Base-by-base conservation (phyloP, 2,797 vertebrate species). In the Psittacula derbiana region DNA sequence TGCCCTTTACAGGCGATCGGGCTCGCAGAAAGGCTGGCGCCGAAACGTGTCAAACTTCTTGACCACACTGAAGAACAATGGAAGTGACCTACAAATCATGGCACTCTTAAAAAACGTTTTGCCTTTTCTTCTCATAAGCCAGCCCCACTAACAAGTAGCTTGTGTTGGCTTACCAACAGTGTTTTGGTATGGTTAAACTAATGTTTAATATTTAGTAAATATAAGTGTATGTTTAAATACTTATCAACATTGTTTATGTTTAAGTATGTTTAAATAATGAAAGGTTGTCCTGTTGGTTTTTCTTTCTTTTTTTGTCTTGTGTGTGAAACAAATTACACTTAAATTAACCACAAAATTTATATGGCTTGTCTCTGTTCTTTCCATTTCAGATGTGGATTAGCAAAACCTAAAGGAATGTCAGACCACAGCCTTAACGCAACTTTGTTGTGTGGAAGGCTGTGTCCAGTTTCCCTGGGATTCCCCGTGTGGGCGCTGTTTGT, bases 51-150 rank as follows among this genome's bases (percentile, higher is more conserved):
- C 30, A 5, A 24, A 52, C 38, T 16, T 18, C 40, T 8, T 1
- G 0, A 5, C 55, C 7, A 0, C 41, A 5, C 52, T 43, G 50
- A 27, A 28, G 55, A 65, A 13, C 14, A 12, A 0, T 2, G 20
- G 21, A 27, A 67, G 12, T 13, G 18, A 61, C 44, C 28, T 8
- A 4, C 69, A n/a, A 33, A 38, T 49, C 40, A 1, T 0, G 7
- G 20, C 1, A 0, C 13, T 47, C 33, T 49, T 16, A 5, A 27
- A 55, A 66, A 66, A 43, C 0, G 0, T n/a, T 53, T 70, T 72
- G 44, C 40, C 30, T 67, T 84, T 14, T 27, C 18, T 31, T 74
- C 67, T 44, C 31, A 16, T n/a, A n/a, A 8, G 6, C 38, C 19
- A 3, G 11, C n/a, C 49, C 57, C 0, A 0, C 31, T 6, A 25